Evolutionary conservation across 2,888 invertebrate species (phyloP), one percentile per base, ranked within the genome.

Genomic region (Parnassius glacialis): DNA sequence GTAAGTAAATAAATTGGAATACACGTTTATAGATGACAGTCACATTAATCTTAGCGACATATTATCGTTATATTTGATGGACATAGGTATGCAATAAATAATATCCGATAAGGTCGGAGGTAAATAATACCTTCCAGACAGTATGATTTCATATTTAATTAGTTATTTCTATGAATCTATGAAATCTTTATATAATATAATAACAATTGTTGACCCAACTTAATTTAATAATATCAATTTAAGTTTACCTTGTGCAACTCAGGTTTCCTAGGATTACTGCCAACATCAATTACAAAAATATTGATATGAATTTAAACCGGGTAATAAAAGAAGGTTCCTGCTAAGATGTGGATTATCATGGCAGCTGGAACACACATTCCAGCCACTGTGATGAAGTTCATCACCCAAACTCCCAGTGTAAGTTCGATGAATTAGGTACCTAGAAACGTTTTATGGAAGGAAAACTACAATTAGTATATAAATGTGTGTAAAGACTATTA

Each of bases 341-440:
- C 92, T 93, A 7, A 94, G 87, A 0, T 90, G 81, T 0, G 85
- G 82, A 68, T 85, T 84, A 57, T 87, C 85, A 80, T 96, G 94
- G 81, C 98, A 99, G 83, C 98, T 98, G 70, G 98, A 97, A 82
- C 99, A 99, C 0, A 97, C 95, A 80, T 99, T 99, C 99, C 99
- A 99, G 0, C 99, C 99, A 51, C 95, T 95, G 80, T 99, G 99
- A 80, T 99, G 99, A 0, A 99, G 86, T 81, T 99, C 99, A 75
- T 99, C 97, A 0, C 95, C 95, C 3, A 92, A 83, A 66, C 95
- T 85, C 10, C 95, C 95, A 73, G 98, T 95, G 73, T 94, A 93
- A 0, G 97, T 93, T 20, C 97, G 95, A 79, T 97, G 95, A 52
- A 99, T 95, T 5, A n/a, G n/a, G n/a, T n/a, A 99, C 95, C 98